Evolutionary conservation across 2,888 invertebrate species (phyloP).

Genomic region (Lasioglossum lativentre): DNA sequence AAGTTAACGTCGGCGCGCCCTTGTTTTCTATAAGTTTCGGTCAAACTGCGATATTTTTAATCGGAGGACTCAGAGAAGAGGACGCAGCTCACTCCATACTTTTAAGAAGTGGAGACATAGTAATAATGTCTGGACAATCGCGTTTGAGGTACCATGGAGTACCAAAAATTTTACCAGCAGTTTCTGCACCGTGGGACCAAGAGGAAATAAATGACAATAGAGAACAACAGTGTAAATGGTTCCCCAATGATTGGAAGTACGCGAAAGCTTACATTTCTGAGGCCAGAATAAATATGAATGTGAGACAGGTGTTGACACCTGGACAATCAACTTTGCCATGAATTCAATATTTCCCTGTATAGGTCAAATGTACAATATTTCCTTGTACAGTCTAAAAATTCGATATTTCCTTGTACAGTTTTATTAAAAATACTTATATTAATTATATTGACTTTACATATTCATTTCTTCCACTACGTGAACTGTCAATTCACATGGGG

Average conservation of each 20-base stretch:
- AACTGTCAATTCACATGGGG: constrained; percentile 41
- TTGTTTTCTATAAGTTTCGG: constrained; percentile 98
- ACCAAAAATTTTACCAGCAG: constrained; percentile 91
- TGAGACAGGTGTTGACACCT: constrained; percentile 93
- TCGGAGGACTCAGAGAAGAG: constrained; percentile 92
- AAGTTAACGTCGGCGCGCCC: constrained; percentile 93
- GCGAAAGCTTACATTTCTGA: constrained; percentile 77
- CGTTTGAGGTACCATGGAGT: constrained; percentile 97
- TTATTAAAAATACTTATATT: constrained; percentile 58
- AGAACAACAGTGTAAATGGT: constrained; percentile 2
- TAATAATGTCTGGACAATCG: constrained; percentile 95
- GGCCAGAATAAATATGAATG: constrained; percentile 96
- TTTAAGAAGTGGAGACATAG: constrained; percentile 95
- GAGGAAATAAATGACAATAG: constrained; percentile 59
- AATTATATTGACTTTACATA: constrained; percentile 43
- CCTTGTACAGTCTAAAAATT: constrained; percentile 21
- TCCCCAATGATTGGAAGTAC: constrained; percentile 75
- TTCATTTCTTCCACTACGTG: constrained; percentile 12
- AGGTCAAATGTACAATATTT: constrained; percentile 6
- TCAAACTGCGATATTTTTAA: constrained; percentile 96
- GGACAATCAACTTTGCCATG: constrained; percentile 85
- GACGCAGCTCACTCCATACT: constrained; percentile 90
- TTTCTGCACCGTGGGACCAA: constrained; percentile 85
- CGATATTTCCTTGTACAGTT: constrained; percentile 38
- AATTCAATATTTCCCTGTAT: constrained; percentile 36